Percentiles rank a stretch among this genome's conserved stretches.
Conservation (phyloP, 1,140 invertebrate species). For the Drosophila suzukii region DNA sequence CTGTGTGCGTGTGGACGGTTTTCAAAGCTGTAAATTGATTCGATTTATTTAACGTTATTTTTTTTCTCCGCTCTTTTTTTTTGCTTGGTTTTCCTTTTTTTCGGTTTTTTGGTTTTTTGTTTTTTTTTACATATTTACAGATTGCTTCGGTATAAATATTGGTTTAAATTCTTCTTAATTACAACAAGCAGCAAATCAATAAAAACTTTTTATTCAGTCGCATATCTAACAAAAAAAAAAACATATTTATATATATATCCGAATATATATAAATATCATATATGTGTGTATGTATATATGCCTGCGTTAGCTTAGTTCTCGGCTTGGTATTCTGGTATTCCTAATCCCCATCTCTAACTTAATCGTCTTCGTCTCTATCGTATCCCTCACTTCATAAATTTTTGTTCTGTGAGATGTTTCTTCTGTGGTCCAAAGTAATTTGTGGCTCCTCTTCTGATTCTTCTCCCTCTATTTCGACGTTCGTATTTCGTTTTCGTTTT, state of each 20-base stretch:
- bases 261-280: conserved; percentile 46
- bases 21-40: conserved; percentile 84
- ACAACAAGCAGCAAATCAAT: conserved; percentile 81
- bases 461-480: conserved; percentile 1
- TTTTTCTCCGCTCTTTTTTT: conserved; percentile 24
- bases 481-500: conserved; percentile 3
- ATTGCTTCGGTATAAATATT: conserved; percentile 69
- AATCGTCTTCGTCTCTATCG: conserved; percentile 12
- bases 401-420: conserved; percentile 58
- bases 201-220: conserved; percentile 78
- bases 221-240: conserved; percentile 70
- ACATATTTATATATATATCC: conserved; percentile 40
- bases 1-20: conserved; percentile 84
- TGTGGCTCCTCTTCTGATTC: conserved; percentile 21
- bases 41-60: conserved; percentile 65
- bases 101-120: conserved; percentile 34
- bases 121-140: conserved; percentile 81
- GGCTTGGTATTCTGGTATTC: conserved; percentile 7
- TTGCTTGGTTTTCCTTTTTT: conserved; percentile 41
- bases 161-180: conserved; percentile 72
- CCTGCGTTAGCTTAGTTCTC: conserved; percentile 44
- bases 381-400: conserved; percentile 19
- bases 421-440: conserved; percentile 69
- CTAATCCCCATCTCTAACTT: background rate
- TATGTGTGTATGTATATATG: conserved; percentile 42